Conservation (phyloP, 2,797 vertebrate genomes). For the Heteromormyrus szaboi region DNA sequence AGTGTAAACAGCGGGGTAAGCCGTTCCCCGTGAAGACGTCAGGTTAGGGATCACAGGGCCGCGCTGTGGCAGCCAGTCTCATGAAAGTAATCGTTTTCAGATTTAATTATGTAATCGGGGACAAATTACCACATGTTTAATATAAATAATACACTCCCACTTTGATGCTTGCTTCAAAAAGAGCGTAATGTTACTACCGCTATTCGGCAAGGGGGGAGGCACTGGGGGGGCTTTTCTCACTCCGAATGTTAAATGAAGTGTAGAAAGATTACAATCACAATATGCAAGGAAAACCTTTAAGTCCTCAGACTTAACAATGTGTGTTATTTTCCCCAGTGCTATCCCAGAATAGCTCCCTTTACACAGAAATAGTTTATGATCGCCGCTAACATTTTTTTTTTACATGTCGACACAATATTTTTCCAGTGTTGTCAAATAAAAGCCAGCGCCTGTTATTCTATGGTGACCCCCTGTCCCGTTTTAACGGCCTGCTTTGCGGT, state of each 20-base stretch:
- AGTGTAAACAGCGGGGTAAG: constrained; percentile 66
- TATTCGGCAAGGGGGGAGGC: not conserved
- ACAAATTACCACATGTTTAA: constrained; percentile 39
- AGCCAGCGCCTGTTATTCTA: constrained; percentile 56
- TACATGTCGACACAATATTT: constrained; percentile 60
- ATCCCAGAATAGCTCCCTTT: constrained; percentile 30
- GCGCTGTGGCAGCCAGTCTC: constrained; percentile 25
- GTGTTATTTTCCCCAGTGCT: constrained; percentile 26
- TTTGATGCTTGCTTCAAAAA: constrained; percentile 38
- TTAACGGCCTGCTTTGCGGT: constrained; percentile 52
- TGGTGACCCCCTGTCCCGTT: constrained; percentile 52
- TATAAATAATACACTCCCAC: constrained; percentile 24
- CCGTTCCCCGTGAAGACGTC: constrained; percentile 52
- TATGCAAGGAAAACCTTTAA: constrained; percentile 25
- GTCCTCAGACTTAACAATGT: constrained; percentile 21
- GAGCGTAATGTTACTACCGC: not conserved
- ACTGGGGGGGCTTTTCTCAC: not conserved
- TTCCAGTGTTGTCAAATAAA: constrained; percentile 63
- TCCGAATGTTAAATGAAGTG: constrained; percentile 22
- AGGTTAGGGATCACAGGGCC: constrained; percentile 17
- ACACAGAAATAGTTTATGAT: constrained; percentile 50
- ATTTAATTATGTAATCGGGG: constrained; percentile 42
- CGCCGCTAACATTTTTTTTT: constrained; percentile 38
- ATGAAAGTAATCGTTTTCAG: constrained; percentile 42
- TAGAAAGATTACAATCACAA: constrained; percentile 28